phyloP scores from a whole-genome alignment of 23 tunicate species.

The Ciona savignyi region DNA sequence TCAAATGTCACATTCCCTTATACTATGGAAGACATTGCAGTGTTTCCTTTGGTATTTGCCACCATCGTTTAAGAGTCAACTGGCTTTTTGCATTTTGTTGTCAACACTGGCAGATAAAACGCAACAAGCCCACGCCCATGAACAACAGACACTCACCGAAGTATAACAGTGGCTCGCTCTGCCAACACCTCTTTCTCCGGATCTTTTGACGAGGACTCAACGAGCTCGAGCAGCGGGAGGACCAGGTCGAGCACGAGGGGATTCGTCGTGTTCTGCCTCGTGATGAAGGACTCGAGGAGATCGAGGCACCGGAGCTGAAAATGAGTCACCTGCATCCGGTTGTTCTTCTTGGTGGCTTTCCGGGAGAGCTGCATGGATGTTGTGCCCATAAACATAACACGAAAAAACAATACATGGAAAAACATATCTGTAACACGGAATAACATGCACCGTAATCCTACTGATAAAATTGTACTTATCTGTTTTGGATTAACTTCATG shows the following conservation, averaged over 20 bases:
- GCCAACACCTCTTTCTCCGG: conserved; percentile 41
- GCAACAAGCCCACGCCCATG: too few species aligned
- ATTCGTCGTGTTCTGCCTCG: conserved; percentile 21
- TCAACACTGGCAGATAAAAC: too few species aligned
- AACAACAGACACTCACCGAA: conserved; percentile 75
- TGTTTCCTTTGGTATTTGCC: too few species aligned
- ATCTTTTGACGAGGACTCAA: conserved; percentile 41
- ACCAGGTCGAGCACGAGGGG: conserved; percentile 48
- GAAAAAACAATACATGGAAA: too few species aligned
- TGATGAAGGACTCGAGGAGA: conserved; percentile 47
- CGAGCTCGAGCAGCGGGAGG: conserved; percentile 51
- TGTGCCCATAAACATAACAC: not conserved
- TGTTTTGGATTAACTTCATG: too few species aligned
- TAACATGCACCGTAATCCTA: too few species aligned
- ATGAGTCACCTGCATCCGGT: conserved; percentile 18
- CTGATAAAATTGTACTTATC: too few species aligned
- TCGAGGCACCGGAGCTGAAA: conserved; percentile 78
- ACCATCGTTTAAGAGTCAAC: too few species aligned
- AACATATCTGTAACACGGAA: too few species aligned
- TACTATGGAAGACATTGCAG: too few species aligned
- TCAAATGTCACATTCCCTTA: too few species aligned
- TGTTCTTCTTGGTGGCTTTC: conserved; percentile 11
- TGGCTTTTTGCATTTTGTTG: too few species aligned
- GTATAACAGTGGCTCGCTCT: conserved; percentile 56
- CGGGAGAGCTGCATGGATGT: conserved; percentile 8